Evolutionary conservation across 2,888 invertebrate species (phyloP), one percentile per base, ranked within the genome.

Genomic region (Cephus sareptanus): DNA sequence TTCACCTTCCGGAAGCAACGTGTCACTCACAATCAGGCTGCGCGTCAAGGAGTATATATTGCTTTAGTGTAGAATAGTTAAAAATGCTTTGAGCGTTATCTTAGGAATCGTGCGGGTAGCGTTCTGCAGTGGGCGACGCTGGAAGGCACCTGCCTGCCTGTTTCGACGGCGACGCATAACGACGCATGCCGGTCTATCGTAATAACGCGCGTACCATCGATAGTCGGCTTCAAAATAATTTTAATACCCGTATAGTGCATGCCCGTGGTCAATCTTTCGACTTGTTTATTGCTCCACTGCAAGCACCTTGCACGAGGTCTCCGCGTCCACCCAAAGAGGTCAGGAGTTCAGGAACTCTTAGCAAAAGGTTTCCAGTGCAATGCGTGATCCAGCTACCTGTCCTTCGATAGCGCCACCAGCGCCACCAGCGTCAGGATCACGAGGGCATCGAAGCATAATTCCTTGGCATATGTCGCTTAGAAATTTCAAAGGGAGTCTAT

Each of bases 41-140:
- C 35, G 76, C n/a, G 69, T 73, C 69, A 31, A 70, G 33, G 23
- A 70, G 33, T 33, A 33, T 33, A 70, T 70, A 70, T 70, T 33
- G 70, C 70, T 74, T 77, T 75, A 79, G 76, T 79, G 78, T 74
- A 69, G 76, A 81, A 80, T 82, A 83, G 84, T 83, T 86, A 86
- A 81, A 79, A 79, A 80, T 81, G 86, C 86, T 84, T 84, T 83
- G 82, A 84, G 15, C 40, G 86, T 87, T 91, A 91, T 91, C 91
- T 88, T 87, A 79, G 83, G 86, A 90, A 91, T 91, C 91, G 90
- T 91, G 91, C 91, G 91, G 91, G 91, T 89, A 90, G 85, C 83
- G 83, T 79, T 82, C 70, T 69, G 73, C 73, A 73, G 23, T 69
- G 35, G 56, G 68, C 69, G 34, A 70, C 80, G 73, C 81, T 84